Conservation (phyloP, 2,797 vertebrate genomes). For the Synanceia verrucosa region DNA sequence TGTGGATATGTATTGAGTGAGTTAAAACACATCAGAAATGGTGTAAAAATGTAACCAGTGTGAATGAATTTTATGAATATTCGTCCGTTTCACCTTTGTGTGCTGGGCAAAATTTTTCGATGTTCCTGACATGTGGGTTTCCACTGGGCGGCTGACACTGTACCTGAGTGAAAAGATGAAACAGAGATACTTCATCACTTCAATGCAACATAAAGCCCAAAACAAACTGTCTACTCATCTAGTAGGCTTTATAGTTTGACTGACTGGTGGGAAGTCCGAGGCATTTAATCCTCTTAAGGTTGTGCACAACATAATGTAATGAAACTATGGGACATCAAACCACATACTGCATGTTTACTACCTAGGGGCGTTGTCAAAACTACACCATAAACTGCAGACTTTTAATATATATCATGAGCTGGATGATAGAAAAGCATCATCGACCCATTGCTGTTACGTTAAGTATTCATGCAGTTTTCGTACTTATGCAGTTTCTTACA, state of each 20-base stretch:
- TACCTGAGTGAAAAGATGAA: conserved; percentile 83
- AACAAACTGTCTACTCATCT: background rate
- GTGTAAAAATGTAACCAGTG: background rate
- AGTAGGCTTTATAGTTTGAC: background rate
- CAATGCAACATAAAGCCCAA: background rate
- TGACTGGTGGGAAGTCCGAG: background rate
- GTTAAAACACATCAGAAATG: background rate
- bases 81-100: conserved; percentile 84
- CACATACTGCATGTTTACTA: background rate
- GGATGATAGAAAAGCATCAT: background rate
- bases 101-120: conserved; percentile 86
- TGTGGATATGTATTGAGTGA: background rate
- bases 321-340: background rate
- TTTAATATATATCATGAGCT: background rate
- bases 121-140: conserved; percentile 90
- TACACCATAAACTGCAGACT: background rate
- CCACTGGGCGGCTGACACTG: conserved; percentile 90
- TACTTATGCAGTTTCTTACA: conserved; percentile 81
- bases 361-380: background rate
- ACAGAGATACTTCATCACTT: background rate
- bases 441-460: background rate
- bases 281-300: background rate
- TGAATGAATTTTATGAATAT: background rate
- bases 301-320: background rate
- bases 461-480: background rate